These are phyloP conservation scores for Mastacembelus armatus DNA, from an alignment of 2,797 vertebrate species.

Conservation along the genomic window DNA sequence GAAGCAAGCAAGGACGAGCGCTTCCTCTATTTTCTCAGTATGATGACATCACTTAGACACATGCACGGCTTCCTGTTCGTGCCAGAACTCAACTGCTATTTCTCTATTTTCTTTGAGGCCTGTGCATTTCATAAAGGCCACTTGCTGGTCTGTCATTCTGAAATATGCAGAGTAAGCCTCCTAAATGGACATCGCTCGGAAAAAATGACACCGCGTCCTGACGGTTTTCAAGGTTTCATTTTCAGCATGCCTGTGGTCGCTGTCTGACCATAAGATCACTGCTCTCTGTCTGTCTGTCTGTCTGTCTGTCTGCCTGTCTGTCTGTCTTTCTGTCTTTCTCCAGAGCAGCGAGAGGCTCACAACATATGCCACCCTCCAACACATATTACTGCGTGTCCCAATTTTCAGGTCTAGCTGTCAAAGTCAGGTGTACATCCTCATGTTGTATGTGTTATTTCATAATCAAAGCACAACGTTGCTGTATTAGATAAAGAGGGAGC, in stretches of 20 bases:
- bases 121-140: constrained; percentile 33
- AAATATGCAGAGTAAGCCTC: constrained; percentile 53
- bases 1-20: constrained; percentile 5
- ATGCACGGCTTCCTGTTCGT: neutral
- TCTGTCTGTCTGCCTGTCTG: constrained; percentile 49
- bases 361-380: constrained; percentile 47
- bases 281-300: constrained; percentile 57
- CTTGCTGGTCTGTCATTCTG: constrained; percentile 48
- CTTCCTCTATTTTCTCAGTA: neutral
- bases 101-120: constrained; percentile 10
- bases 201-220: constrained; percentile 72
- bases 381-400: constrained; percentile 30
- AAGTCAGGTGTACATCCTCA: constrained; percentile 19
- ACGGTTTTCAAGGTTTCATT: constrained; percentile 72
- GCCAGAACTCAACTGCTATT: neutral
- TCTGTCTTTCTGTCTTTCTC: constrained; percentile 48
- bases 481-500: constrained; percentile 12
- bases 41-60: neutral
- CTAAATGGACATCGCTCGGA: constrained; percentile 66
- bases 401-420: constrained; percentile 11
- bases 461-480: constrained; percentile 4
- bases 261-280: constrained; percentile 62
- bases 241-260: constrained; percentile 71
- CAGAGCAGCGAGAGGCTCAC: constrained; percentile 47
- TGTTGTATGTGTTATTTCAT: constrained; percentile 19